phyloP scores from a whole-genome alignment of 1,140 invertebrate genomes.

The Drosophila sp. region DNA sequence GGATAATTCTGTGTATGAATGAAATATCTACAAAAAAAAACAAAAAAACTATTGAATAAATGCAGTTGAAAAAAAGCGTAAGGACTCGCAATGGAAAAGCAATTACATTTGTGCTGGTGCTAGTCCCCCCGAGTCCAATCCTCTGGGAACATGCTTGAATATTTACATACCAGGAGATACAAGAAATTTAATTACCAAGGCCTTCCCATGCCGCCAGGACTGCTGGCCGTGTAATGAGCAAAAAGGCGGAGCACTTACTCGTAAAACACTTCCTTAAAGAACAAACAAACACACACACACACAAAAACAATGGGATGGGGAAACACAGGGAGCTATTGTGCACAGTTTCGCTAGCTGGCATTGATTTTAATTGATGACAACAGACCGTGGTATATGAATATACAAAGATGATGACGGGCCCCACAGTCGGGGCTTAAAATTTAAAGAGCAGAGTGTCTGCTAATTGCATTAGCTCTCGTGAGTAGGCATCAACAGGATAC shows the following conservation, averaged over 20 bases:
- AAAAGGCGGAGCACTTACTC: slow-evolving; percentile 45
- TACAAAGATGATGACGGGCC: slow-evolving; percentile 3
- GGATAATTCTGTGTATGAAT: slow-evolving; percentile 7
- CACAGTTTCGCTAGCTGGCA: slow-evolving; percentile 42
- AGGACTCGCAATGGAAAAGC: neutral
- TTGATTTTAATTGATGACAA: slow-evolving; percentile 67
- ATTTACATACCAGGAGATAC: slow-evolving; percentile 11
- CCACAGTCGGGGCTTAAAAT: slow-evolving; percentile 28
- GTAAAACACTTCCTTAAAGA: slow-evolving; percentile 40
- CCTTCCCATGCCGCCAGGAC: slow-evolving; percentile 18
- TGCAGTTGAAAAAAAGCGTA: slow-evolving; percentile 13
- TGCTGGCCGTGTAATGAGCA: slow-evolving; percentile 47
- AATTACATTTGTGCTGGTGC: slow-evolving; percentile 36
- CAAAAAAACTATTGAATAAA: slow-evolving; percentile 28
- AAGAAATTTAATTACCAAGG: slow-evolving; percentile 59
- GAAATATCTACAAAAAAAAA: slow-evolving; percentile 5
- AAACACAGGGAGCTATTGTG: slow-evolving; percentile 20
- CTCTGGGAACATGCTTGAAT: slow-evolving; percentile 16
- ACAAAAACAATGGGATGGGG: slow-evolving; percentile 4
- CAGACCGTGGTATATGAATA: slow-evolving; percentile 35
- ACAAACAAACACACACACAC: slow-evolving; percentile 17
- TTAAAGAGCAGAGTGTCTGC: slow-evolving; percentile 38
- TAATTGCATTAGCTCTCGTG: slow-evolving; percentile 53
- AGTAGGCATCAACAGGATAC: slow-evolving; percentile 24
- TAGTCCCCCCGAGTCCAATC: slow-evolving; percentile 11